phyloP scores from a whole-genome alignment of 2,888 invertebrate genomes.

The Catonia carolina region DNA sequence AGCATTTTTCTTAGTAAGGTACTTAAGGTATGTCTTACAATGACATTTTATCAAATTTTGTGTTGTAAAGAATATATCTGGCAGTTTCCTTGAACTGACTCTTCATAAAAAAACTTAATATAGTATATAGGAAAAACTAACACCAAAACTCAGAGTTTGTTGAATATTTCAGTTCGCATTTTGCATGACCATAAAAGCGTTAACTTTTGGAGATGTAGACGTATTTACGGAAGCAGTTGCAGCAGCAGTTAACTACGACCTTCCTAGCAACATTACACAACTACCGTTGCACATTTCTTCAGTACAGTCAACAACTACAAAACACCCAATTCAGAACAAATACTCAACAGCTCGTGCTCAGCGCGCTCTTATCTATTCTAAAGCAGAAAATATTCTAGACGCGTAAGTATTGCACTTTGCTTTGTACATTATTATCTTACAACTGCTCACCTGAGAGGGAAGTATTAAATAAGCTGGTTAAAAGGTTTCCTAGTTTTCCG shows the following conservation, averaged over 20 bases:
- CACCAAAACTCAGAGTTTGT: no score
- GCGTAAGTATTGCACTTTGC: no score
- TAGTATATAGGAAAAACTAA: no score
- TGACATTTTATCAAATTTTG: no score
- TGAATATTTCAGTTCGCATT: conserved; percentile 30
- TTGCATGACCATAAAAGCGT: conserved; percentile 30
- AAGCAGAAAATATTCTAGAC: conserved; percentile 28
- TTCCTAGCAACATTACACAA: conserved; percentile 24
- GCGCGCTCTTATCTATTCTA: conserved; percentile 27
- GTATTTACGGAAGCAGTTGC: conserved; percentile 30
- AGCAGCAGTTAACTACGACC: conserved; percentile 28
- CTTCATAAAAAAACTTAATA: no score
- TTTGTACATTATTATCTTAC: not conserved
- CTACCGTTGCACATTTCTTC: conserved; percentile 15
- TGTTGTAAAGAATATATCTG: no score
- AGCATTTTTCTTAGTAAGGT: no score
- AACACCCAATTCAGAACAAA: not conserved
- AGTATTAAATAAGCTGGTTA: no score
- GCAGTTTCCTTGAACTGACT: no score
- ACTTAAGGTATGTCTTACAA: no score
- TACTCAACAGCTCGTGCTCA: conserved; percentile 17
- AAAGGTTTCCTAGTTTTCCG: no score
- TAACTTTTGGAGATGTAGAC: conserved; percentile 27
- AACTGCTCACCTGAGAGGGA: not conserved
- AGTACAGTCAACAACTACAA: not conserved